Base-by-base conservation (phyloP, 2,888 invertebrate species). In the Dioctria rufipes region DNA sequence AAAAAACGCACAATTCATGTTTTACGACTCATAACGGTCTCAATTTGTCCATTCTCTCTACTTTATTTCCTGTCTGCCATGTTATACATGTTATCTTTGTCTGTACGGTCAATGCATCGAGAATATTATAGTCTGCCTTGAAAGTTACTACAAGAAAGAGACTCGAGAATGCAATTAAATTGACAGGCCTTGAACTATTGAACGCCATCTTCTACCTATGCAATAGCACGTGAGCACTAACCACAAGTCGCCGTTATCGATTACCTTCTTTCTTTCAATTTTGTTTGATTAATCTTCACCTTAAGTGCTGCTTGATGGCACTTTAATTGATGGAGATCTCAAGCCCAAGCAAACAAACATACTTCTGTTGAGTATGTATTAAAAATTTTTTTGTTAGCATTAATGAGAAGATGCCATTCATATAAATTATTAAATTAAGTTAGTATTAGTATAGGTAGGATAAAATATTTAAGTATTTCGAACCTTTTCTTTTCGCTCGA, bases 111-210 rank as follows among this genome's bases (percentile, higher is more conserved):
- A 25, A 25, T 25, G 25, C 25, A 25, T 25, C 25, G 25, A 25
- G 25, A 25, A 25, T 25, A 25, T 25, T 25, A 2, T 25, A 25
- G 25, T 25, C 1, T 25, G 25, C 25, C 25, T 25, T 25, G 25
- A 25, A 65, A 40, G 39, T n/a, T 13, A 65, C 65, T 8, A 11
- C 2, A 25, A 25, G 25, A 25, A 65, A 65, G n/a, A 37, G 40
- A 40, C 65, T 65, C 40, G 11, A 67, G 46, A 25, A 46, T 67
- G 13, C 67, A 67, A 67, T 67, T 67, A 67, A 67, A 13, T 25
- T 6, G 6, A 67, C 4, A 67, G 67, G 67, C 67, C 67, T 46
- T 67, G 67, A 46, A 13, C 67, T 13, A 67, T 67, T 25, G 9
- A 67, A 25, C 67, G 67, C n/a, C 67, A 8, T 67, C 39, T 37